Evolutionary conservation across 2,888 invertebrate genomes (phyloP).

Genomic region (Catocala fraxini): DNA sequence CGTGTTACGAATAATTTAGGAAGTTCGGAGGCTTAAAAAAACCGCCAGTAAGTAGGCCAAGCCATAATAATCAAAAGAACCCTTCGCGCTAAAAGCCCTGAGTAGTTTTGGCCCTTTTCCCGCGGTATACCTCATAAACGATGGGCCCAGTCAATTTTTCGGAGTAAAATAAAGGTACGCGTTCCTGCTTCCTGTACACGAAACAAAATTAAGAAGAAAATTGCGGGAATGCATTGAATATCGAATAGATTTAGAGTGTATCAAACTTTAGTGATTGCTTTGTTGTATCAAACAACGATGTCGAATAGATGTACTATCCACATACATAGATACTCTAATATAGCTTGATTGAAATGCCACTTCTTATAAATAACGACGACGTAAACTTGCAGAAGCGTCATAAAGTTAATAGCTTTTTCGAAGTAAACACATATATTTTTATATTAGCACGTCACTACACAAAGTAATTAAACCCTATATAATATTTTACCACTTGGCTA

Average conservation of each 20-base stretch:
- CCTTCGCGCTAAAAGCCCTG: slow-evolving; percentile 65
- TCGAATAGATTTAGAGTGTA: slow-evolving; percentile 34
- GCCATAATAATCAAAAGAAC: slow-evolving; percentile 61
- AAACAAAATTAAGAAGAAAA: slow-evolving; percentile 43
- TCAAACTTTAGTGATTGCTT: no score
- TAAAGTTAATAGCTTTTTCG: no score
- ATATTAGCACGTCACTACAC: no score
- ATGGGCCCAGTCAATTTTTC: slow-evolving; percentile 62
- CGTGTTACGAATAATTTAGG: slow-evolving; percentile 38
- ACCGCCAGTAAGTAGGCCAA: slow-evolving; percentile 52
- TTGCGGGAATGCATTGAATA: slow-evolving; percentile 43
- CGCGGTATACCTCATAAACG: slow-evolving; percentile 61
- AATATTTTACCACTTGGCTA: no score
- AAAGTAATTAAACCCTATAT: no score
- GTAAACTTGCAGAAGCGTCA: no score
- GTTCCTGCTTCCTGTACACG: slow-evolving; percentile 32
- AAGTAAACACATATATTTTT: no score
- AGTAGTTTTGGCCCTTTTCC: slow-evolving; percentile 63
- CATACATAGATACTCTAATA: no score
- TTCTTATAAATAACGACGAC: no score
- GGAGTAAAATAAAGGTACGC: slow-evolving; percentile 49
- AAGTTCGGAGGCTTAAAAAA: slow-evolving; percentile 49
- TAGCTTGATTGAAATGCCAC: no score
- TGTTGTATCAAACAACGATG: no score
- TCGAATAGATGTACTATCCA: no score